Evolutionary conservation across 2,888 invertebrate genomes (phyloP).

Genomic region (Anoplius nigerrimus): DNA sequence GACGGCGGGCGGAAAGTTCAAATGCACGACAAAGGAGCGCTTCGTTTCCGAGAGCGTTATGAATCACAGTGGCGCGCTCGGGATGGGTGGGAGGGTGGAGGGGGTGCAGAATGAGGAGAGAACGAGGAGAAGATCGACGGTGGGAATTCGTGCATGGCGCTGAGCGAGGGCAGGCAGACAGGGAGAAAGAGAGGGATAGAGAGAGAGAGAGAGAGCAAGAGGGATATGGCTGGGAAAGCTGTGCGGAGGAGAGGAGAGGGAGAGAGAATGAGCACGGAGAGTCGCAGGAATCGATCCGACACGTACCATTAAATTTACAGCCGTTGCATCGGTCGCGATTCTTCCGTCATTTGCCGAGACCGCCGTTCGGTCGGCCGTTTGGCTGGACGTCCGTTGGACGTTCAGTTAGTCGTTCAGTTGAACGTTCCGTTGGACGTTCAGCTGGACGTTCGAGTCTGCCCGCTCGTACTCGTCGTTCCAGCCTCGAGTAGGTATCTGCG

Average conservation of each 20-base stretch:
- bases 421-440: too few species aligned
- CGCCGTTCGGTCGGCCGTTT: conserved; percentile 26
- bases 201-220: background rate
- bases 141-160: conserved; percentile 1
- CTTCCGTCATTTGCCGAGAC: conserved; percentile 50
- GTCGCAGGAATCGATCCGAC: conserved; percentile 24
- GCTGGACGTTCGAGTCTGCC: too few species aligned
- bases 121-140: background rate
- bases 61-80: conserved; percentile 9
- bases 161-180: background rate
- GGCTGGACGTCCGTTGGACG: background rate
- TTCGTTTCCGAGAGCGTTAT: conserved; percentile 7
- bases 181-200: background rate
- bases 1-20: conserved; percentile 2
- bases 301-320: conserved; percentile 38
- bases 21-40: conserved; percentile 4
- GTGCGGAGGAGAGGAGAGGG: too few species aligned
- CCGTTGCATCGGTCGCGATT: conserved; percentile 32
- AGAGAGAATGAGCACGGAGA: conserved; percentile 6
- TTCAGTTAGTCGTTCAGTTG: too few species aligned
- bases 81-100: background rate
- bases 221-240: too few species aligned
- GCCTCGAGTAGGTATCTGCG: conserved; percentile 29
- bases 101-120: too few species aligned
- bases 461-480: too few species aligned